These are phyloP conservation scores for Phalloptychus januarius DNA, from an alignment of 2,797 vertebrate species.

Conservation along the genomic window DNA sequence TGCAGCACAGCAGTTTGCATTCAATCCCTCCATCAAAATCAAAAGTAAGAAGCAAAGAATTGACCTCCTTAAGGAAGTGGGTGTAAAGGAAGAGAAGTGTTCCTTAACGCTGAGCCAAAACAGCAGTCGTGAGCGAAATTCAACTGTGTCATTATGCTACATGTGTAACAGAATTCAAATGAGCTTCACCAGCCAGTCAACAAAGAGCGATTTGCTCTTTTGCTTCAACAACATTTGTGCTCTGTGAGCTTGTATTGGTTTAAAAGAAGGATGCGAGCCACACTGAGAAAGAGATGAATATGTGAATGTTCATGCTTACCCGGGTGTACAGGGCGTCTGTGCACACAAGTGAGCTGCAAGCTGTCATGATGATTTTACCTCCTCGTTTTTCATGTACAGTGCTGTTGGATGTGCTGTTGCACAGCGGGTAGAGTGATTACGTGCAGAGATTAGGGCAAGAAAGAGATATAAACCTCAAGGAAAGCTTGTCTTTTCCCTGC, in stretches of 20 bases:
- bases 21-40: neutral
- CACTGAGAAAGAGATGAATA: slow-evolving; percentile 46
- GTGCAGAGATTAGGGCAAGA: slow-evolving; percentile 65
- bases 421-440: slow-evolving; percentile 61
- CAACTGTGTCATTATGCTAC: slow-evolving; percentile 49
- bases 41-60: slow-evolving; percentile 7
- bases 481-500: slow-evolving; percentile 56
- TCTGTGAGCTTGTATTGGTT: slow-evolving; percentile 7
- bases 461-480: slow-evolving; percentile 54
- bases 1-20: slow-evolving; percentile 2
- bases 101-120: slow-evolving; percentile 7
- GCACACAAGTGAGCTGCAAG: slow-evolving; percentile 65
- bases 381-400: slow-evolving; percentile 71
- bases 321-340: slow-evolving; percentile 33
- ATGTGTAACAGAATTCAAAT: slow-evolving; percentile 57
- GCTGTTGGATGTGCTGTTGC: slow-evolving; percentile 57
- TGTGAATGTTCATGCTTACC: slow-evolving; percentile 32
- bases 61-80: slow-evolving; percentile 50
- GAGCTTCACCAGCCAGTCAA: slow-evolving; percentile 32
- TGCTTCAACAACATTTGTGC: slow-evolving; percentile 26
- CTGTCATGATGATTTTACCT: slow-evolving; percentile 64
- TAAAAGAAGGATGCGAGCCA: slow-evolving; percentile 43
- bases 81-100: slow-evolving; percentile 19
- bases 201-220: slow-evolving; percentile 30
- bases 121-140: slow-evolving; percentile 35